Conservation (phyloP, 2,797 vertebrate genomes). For the Knipowitschia caucasica region DNA sequence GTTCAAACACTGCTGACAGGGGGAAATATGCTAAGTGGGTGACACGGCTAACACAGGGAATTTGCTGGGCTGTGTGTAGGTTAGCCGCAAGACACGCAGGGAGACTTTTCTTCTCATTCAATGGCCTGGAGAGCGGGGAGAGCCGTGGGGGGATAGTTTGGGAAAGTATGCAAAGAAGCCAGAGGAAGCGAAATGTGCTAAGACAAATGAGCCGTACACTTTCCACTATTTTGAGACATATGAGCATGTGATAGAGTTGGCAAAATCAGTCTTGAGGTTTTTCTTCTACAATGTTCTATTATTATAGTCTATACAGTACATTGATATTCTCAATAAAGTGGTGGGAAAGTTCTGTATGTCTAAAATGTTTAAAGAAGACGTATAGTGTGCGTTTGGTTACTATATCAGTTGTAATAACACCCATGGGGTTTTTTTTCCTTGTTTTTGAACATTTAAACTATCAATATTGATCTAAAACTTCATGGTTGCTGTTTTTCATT, state of each 20-base stretch:
- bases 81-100: constrained; percentile 51
- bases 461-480: too few relatives aligned
- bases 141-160: constrained; percentile 10
- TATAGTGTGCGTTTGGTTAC: too few relatives aligned
- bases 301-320: not conserved
- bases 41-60: constrained; percentile 64
- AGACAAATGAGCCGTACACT: constrained; percentile 9
- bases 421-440: too few relatives aligned
- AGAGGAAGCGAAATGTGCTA: constrained; percentile 1
- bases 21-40: constrained; percentile 66
- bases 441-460: too few relatives aligned
- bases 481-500: too few relatives aligned
- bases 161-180: constrained; percentile 2
- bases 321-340: not conserved
- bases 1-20: constrained; percentile 60
- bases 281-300: not conserved
- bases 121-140: constrained; percentile 16
- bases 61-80: constrained; percentile 57
- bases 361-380: too few relatives aligned
- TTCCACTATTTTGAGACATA: constrained; percentile 13
- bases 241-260: constrained; percentile 6
- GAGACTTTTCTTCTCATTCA: constrained; percentile 50
- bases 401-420: too few relatives aligned
- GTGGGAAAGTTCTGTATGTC: not conserved
- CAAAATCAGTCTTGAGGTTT: not conserved